Evolutionary conservation across 1,140 invertebrate species (phyloP), one percentile per base, ranked within the genome.

Genomic region (Plectrocnemia conspersa): DNA sequence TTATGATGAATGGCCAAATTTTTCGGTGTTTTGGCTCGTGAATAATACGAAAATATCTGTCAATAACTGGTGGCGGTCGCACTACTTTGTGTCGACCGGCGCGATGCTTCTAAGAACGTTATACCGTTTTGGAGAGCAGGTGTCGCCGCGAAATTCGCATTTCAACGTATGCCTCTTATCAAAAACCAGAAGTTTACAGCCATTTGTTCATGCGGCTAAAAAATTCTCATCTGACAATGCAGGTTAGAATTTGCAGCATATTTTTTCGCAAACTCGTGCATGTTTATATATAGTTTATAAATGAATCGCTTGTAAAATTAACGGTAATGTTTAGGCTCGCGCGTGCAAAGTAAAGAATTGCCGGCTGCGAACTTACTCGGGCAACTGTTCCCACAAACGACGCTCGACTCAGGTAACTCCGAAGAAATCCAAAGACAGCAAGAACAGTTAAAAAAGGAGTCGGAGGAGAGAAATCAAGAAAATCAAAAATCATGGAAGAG

Each of bases 401-500:
- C 63, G 4, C 64, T 47, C 11, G 42, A 56, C 16, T 65, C 65
- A 42, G 69, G 27, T 2, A 56, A 73, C 61, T 64, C 71, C 15
- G 66, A 72, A 56, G 66, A 68, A 45, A 66, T 75, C 10, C 69
- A 73, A 53, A 70, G 70, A 38, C 72, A 75, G 54, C 74, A 76
- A 40, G 69, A 76, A 54, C 65, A 68, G 16, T 71, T 75, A 64
- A 72, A 74, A 41, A 67, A 75, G 54, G 74, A 76, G 56, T 69
- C 71, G 32, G 70, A 73, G 40, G 71, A 75, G 41, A 74, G 72
- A 54, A 61, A 64, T 29, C 64, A 79, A 62, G 79, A 81, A 62
- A 77, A 81, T 68, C 76, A 79, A 52, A 77, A 78, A 25, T 78
- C 77, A 62, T 81, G 78, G 78, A 76, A 72, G 52, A 68, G 77